Conservation (phyloP, 2,797 vertebrate genomes). For the Lagocephalus sceleratus region DNA sequence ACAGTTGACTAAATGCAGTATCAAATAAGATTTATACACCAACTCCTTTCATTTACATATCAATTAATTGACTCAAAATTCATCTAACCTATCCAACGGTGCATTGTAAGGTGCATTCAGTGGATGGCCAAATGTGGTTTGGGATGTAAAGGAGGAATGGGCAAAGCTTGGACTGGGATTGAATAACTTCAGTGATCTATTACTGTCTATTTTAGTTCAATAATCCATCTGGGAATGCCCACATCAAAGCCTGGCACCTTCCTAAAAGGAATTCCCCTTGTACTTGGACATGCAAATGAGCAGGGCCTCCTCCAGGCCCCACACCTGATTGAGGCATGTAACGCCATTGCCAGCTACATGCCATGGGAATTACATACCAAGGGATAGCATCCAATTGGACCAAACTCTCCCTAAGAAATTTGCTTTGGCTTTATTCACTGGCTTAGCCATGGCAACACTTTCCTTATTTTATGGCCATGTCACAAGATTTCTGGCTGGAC, state of each 20-base stretch:
- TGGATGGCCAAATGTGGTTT: conserved; percentile 44
- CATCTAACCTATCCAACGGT: too few relatives aligned
- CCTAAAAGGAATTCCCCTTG: conserved; percentile 71
- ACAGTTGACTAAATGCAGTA: too few relatives aligned
- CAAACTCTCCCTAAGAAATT: conserved; percentile 78
- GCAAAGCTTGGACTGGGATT: conserved; percentile 61
- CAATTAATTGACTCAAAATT: too few relatives aligned
- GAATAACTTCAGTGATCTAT: conserved; percentile 76
- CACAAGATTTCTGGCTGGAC: conserved; percentile 77
- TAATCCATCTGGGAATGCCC: conserved; percentile 76
- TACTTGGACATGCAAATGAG: conserved; percentile 80
- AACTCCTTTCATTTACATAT: too few relatives aligned
- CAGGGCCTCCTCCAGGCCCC: conserved; percentile 66
- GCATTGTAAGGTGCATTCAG: too few relatives aligned
- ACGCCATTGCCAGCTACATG: conserved; percentile 71
- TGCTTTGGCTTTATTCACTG: conserved; percentile 78
- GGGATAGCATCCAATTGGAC: conserved; percentile 80
- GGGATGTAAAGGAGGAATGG: conserved; percentile 70
- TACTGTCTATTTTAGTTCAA: conserved; percentile 75
- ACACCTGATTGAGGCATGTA: conserved; percentile 78
- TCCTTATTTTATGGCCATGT: conserved; percentile 70
- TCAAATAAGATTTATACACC: too few relatives aligned
- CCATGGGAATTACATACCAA: conserved; percentile 78
- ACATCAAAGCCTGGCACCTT: conserved; percentile 74
- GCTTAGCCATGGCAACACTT: conserved; percentile 71